A percentile compares a stretch with the other conserved stretches of the same genome.
phyloP scores from a whole-genome alignment of 2,888 invertebrate genomes.

The Agapostemon virescens region DNA sequence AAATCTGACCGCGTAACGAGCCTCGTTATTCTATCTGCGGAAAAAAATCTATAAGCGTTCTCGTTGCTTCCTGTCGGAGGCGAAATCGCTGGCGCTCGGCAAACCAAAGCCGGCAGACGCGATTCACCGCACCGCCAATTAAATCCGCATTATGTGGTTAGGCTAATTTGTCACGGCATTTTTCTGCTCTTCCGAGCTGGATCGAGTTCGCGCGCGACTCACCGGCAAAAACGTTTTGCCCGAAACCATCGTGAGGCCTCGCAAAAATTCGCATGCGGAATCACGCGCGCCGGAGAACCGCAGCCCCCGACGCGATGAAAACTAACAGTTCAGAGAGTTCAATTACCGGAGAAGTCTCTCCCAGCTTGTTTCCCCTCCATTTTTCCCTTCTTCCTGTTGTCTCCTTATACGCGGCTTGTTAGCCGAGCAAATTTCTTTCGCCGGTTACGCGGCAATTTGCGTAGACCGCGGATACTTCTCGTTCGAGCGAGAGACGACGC shows the following conservation, averaged over 20 bases:
- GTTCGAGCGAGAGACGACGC: slow-evolving; percentile 6
- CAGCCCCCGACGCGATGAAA: not conserved
- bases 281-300: slow-evolving; percentile 16
- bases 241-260: not conserved
- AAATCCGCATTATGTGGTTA: slow-evolving; percentile 50
- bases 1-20: slow-evolving; percentile 41
- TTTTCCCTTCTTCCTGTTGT: not conserved
- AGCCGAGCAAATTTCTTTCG: slow-evolving; percentile 50
- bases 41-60: slow-evolving; percentile 41
- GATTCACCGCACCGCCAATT: slow-evolving; percentile 51
- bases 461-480: slow-evolving; percentile 50
- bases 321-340: slow-evolving; percentile 22
- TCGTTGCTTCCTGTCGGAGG: slow-evolving; percentile 38
- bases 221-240: slow-evolving; percentile 2
- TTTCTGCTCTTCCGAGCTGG: slow-evolving; percentile 36
- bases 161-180: slow-evolving; percentile 57
- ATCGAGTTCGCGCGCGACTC: slow-evolving; percentile 14
- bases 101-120: slow-evolving; percentile 37
- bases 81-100: slow-evolving; percentile 39
- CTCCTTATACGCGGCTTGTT: slow-evolving; percentile 58
- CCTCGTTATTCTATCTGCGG: slow-evolving; percentile 40
- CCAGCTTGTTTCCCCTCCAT: slow-evolving; percentile 20
- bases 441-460: slow-evolving; percentile 40
- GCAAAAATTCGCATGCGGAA: slow-evolving; percentile 13
- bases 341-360: slow-evolving; percentile 21